Base-by-base conservation (phyloP, 1,140 invertebrate species). In the Drosophila takahashii region DNA sequence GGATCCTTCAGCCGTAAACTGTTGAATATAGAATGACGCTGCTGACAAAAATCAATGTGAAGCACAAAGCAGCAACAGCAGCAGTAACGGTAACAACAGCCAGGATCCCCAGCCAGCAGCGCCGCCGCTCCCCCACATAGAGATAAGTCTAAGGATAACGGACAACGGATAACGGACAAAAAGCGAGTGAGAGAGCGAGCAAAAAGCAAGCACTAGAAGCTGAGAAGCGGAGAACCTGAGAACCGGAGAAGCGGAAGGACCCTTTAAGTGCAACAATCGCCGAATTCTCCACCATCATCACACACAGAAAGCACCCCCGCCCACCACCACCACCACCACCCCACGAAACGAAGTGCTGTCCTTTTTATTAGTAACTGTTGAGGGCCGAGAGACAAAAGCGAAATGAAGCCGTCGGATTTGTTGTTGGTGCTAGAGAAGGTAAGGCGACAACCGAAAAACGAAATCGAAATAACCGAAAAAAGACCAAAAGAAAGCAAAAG, bases 371-470 rank as follows among this genome's bases (percentile, higher is more conserved):
- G 60, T 45, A 72, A 52, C 47, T 72, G 67, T 72, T 74, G 26
- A 62, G 47, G 32, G 42, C 50, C 18, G 15, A 41, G 36, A 27
- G 18, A 36, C 18, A 36, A 27, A 27, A 62, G 27, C 66, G 41
- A 45, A 69, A 90, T 91, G 90, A 91, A 91, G 75, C 90, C 90
- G 62, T 91, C 90, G 69, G 90, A 91, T 83, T 76, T 91, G 67
- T 69, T 91, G 76, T 61, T 86, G 64, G 79, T 91, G 72, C 72
- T 91, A 77, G 90, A 91, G 79, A 91, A 90, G 90, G 90, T 91
- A 79, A 91, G 56, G 56, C 37, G n/a, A 54, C 47, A 56, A 22
- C 22, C 22, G 22, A 22, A 22, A 22, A 22, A 22, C 22, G 3
- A 22, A 26, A 26, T 1, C 5, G 0, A 1, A 32, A 32, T 1